phyloP scores from a whole-genome alignment of 2,113 vertebrate species.

The Epinephelus fuscoguttatus region DNA sequence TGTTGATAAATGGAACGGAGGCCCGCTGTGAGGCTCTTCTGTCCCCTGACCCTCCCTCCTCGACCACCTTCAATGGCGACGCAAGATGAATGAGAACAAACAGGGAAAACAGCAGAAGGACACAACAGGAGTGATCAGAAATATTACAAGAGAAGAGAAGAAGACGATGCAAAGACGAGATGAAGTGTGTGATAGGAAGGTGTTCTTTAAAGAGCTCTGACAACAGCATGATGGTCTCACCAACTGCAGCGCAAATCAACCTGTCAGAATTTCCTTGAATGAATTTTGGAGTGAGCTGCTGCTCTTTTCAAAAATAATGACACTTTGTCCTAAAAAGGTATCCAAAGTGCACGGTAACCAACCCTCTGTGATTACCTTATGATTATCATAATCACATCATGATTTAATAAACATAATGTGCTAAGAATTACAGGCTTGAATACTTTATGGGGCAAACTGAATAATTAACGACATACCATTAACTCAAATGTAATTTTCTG shows the following conservation, averaged over 20 bases:
- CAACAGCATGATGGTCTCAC: conserved; percentile 1
- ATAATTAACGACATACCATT: conserved; percentile 68
- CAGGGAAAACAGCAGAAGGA: conserved; percentile 41
- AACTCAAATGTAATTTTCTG: conserved; percentile 61
- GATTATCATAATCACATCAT: conserved; percentile 67
- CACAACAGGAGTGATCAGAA: conserved; percentile 57
- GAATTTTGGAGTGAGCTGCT: conserved; percentile 19
- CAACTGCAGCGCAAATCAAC: conserved; percentile 25
- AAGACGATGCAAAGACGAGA: conserved; percentile 29
- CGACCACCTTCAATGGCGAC: conserved; percentile 57
- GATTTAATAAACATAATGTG: conserved; percentile 72
- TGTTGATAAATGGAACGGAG: conserved; percentile 72
- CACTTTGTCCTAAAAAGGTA: conserved; percentile 28
- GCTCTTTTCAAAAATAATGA: conserved; percentile 16
- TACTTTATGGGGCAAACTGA: conserved; percentile 66
- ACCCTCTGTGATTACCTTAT: conserved; percentile 21
- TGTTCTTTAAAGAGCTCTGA: neutral
- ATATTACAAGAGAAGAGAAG: conserved; percentile 20
- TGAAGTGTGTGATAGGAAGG: neutral
- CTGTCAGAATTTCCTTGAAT: conserved; percentile 11
- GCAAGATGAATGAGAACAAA: conserved; percentile 66
- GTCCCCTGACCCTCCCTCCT: conserved; percentile 13
- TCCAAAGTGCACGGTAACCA: conserved; percentile 45
- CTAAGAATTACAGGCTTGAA: conserved; percentile 64
- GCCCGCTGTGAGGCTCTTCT: conserved; percentile 70